Evolutionary conservation across 1,140 invertebrate species (phyloP), one percentile per base, ranked within the genome.

Genomic region (Eriosoma lanigerum): DNA sequence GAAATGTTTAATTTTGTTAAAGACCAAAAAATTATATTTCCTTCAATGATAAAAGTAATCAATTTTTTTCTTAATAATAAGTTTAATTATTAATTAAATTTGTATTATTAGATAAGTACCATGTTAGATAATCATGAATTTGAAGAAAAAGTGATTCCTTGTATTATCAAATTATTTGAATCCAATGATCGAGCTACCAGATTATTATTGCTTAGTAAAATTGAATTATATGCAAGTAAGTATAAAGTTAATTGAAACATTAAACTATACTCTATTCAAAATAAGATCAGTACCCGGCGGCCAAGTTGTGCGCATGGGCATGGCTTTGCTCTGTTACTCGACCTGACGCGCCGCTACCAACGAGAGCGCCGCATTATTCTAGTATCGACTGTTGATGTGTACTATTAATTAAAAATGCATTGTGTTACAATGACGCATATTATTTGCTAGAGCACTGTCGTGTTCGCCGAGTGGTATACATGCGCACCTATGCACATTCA

Each of bases 71-170:
- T 46, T 68, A 15, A 19, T 44, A 68, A n/a, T 48, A 46, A 17
- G 9, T 24, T 48, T 24, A 0, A 48, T 15, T 26, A 68, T 9
- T 68, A 15, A 4, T 19, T 52, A 4, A 72, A 52, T 50, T 21
- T 26, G 19, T 29, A 17, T 29, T 70, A 26, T 17, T 88, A 98
- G 92, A 87, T 98, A 73, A 96, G 96, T 24, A 93, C 93, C 85
- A 87, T 95, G 64, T 85, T 99, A 78, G 92, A 94, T 62, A 93
- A 97, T 84, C 89, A 90, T 0, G 97, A 99, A 83, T 99, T 99
- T 87, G 97, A 99, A 86, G 93, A 92, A 83, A 93, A 94, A 85
- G 97, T 99, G 84, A 96, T 99, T 44, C 97, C 98, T 0, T 98
- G 96, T 87, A 93, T 99, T 38, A 93, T 99, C 0, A 98, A 99